A percentile compares a stretch with the other conserved stretches of the same genome.
Evolutionary conservation across 2,888 invertebrate genomes (phyloP).

Genomic region (Salpingus planirostris): DNA sequence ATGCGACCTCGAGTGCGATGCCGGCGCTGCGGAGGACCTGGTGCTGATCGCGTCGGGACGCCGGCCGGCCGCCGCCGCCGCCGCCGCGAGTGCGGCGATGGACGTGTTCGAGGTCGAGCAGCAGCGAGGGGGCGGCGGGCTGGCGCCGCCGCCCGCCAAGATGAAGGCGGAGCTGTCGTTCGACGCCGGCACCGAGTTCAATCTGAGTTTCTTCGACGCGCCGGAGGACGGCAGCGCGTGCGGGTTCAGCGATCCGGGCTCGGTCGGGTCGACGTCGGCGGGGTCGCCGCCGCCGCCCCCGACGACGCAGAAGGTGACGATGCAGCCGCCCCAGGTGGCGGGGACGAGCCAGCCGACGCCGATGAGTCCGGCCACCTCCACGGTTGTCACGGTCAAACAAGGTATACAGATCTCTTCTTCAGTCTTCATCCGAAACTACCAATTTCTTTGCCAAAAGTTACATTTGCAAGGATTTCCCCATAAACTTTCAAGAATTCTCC

Average conservation of each 20-base stretch:
- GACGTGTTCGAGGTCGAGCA: slow-evolving; percentile 65
- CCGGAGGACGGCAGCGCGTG: slow-evolving; percentile 56
- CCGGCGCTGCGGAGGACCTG: slow-evolving; percentile 14
- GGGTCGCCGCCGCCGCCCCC: slow-evolving; percentile 39
- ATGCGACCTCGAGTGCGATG: slow-evolving; percentile 35
- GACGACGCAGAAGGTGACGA: slow-evolving; percentile 37
- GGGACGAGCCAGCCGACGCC: slow-evolving; percentile 29
- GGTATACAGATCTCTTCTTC: too few relatives aligned
- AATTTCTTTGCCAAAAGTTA: too few relatives aligned
- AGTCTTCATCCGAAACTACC: too few relatives aligned
- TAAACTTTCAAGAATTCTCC: too few relatives aligned
- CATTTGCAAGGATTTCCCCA: too few relatives aligned
- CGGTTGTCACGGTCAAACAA: slow-evolving; percentile 35
- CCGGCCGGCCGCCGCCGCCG: too few relatives aligned
- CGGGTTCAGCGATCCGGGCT: slow-evolving; percentile 59
- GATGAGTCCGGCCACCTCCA: slow-evolving; percentile 30
- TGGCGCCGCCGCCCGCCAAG: slow-evolving; percentile 52
- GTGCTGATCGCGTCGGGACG: slow-evolving; percentile 14
- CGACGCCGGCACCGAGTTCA: slow-evolving; percentile 69
- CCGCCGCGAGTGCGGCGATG: slow-evolving; percentile 41
- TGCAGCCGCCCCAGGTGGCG: slow-evolving; percentile 38
- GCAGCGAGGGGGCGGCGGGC: slow-evolving; percentile 54
- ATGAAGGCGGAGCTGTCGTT: slow-evolving; percentile 58
- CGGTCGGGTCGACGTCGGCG: slow-evolving; percentile 48
- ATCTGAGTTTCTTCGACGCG: slow-evolving; percentile 68